Percentiles rank a stretch among this genome's conserved stretches.
These are phyloP conservation scores for Thunnus maccoyii DNA, from an alignment of 2,113 vertebrate species.

Conservation along the genomic window DNA sequence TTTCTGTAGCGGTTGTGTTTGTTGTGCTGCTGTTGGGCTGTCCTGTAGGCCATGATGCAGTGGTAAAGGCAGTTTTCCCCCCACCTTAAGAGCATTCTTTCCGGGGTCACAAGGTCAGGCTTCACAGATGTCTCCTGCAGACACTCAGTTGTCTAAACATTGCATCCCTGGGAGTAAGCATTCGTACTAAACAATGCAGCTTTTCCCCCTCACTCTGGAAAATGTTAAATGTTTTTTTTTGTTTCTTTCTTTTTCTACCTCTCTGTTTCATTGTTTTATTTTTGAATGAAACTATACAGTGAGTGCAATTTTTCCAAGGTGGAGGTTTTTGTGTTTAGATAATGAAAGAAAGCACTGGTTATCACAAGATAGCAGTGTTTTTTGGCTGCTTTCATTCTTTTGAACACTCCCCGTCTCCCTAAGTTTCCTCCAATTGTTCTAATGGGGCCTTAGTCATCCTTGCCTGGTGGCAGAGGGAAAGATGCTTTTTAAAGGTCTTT, in stretches of 20 bases:
- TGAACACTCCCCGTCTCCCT: conserved; percentile 81
- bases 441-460: conserved; percentile 82
- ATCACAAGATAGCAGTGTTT: conserved; percentile 81
- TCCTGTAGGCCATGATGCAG: conserved; percentile 83
- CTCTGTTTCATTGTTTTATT: conserved; percentile 71
- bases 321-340: conserved; percentile 73
- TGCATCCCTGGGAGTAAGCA: conserved; percentile 88
- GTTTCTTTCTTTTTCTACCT: conserved; percentile 50
- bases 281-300: conserved; percentile 61
- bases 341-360: conserved; percentile 71
- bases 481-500: conserved; percentile 78
- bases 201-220: conserved; percentile 80
- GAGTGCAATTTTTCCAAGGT: conserved; percentile 76
- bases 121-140: conserved; percentile 93
- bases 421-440: conserved; percentile 88
- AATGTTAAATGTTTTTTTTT: conserved; percentile 74
- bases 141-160: conserved; percentile 92
- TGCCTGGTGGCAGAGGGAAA: conserved; percentile 78
- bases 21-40: conserved; percentile 77
- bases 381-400: conserved; percentile 78
- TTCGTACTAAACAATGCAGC: conserved; percentile 87
- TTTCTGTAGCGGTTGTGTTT: conserved; percentile 76
- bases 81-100: conserved; percentile 93
- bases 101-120: conserved; percentile 90
- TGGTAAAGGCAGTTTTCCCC: conserved; percentile 83